Percentiles rank a stretch among this genome's conserved stretches.
These are phyloP conservation scores for Toxotes lorentzi DNA, from an alignment of 2,797 vertebrate genomes.

Conservation along the genomic window DNA sequence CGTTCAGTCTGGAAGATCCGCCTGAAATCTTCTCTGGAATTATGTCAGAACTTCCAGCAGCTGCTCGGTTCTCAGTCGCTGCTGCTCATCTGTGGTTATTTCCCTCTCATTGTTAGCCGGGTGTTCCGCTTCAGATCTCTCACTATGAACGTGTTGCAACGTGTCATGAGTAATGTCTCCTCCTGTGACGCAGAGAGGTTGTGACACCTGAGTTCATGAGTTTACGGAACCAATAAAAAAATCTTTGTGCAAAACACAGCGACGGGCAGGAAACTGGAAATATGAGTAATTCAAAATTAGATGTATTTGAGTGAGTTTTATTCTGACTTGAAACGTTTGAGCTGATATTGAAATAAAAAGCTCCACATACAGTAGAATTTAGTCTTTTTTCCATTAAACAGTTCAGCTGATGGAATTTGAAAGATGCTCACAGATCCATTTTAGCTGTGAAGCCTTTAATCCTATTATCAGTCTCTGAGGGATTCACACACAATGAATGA, in stretches of 20 bases:
- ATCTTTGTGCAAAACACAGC: neutral
- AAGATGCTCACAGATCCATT: neutral
- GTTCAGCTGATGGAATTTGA: neutral
- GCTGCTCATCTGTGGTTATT: neutral
- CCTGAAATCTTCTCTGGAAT: neutral
- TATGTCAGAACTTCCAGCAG: neutral
- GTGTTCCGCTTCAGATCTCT: constrained; percentile 8
- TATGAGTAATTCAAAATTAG: neutral
- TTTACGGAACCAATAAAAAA: constrained; percentile 3
- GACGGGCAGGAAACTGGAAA: neutral
- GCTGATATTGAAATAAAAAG: too few species aligned
- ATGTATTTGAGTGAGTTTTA: neutral
- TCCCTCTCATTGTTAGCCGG: neutral
- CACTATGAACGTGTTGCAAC: constrained; percentile 2
- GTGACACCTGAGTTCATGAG: constrained; percentile 4
- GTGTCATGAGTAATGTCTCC: neutral
- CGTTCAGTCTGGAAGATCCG: too few species aligned
- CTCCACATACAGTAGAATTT: too few species aligned
- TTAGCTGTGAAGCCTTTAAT: neutral
- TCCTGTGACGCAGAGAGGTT: neutral
- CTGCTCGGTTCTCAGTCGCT: neutral
- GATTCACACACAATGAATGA: constrained; percentile 44
- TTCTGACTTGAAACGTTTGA: neutral
- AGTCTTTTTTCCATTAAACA: neutral
- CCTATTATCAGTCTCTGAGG: neutral